phyloP scores from a whole-genome alignment of 2,797 vertebrate species.

The Oryzias sinensis region DNA sequence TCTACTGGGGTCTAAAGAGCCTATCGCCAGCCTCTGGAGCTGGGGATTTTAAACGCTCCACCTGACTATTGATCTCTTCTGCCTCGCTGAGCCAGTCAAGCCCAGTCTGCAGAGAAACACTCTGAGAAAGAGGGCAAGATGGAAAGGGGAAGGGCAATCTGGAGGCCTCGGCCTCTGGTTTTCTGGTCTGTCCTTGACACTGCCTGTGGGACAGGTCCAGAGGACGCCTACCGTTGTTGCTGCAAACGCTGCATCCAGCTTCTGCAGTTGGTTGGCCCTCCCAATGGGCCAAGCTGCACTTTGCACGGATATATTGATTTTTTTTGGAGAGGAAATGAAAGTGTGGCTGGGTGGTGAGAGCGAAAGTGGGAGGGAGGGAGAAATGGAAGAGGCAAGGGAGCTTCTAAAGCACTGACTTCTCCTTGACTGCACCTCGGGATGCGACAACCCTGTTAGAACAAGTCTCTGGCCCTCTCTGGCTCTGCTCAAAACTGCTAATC shows the following conservation, averaged over 20 bases:
- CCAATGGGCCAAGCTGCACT: constrained; percentile 75
- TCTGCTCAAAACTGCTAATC: constrained; percentile 70
- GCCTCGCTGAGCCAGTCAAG: constrained; percentile 55
- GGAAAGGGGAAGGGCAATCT: constrained; percentile 46
- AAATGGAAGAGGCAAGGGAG: constrained; percentile 54
- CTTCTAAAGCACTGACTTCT: constrained; percentile 76
- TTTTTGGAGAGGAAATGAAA: constrained; percentile 64
- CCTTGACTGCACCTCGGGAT: constrained; percentile 76
- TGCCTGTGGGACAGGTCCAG: constrained; percentile 68
- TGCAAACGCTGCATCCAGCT: constrained; percentile 50
- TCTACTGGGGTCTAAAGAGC: constrained; percentile 61
- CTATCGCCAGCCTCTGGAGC: constrained; percentile 71
- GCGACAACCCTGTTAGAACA: constrained; percentile 65
- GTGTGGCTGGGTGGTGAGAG: constrained; percentile 60
- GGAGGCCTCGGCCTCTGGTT: constrained; percentile 62
- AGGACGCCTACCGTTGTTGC: constrained; percentile 65
- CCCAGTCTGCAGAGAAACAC: constrained; percentile 41
- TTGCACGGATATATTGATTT: constrained; percentile 83
- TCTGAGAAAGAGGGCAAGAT: constrained; percentile 24
- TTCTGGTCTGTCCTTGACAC: constrained; percentile 79
- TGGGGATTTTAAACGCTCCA: constrained; percentile 82
- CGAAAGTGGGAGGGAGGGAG: constrained; percentile 24
- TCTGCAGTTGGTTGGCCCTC: constrained; percentile 53
- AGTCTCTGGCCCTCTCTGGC: constrained; percentile 54
- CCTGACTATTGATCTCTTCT: constrained; percentile 80